phyloP scores from a whole-genome alignment of 53 echinoderm and acorn worm genomes.

The Echinarachnius parma region DNA sequence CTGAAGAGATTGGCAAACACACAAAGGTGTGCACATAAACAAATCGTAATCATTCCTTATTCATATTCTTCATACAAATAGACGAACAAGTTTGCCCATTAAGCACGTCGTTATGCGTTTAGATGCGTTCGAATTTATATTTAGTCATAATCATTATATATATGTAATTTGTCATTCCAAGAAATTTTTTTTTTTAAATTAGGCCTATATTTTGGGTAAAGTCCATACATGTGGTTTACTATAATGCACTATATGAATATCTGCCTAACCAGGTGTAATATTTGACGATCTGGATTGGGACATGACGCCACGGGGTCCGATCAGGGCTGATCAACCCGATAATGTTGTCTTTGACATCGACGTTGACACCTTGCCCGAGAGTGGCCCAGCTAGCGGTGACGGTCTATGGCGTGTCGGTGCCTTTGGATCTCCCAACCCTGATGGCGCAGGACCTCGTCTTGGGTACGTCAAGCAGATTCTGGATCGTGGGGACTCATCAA shows the following conservation, averaged over 20 bases:
- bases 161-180: too few relatives aligned
- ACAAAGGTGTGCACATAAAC: too few relatives aligned
- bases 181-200: too few relatives aligned
- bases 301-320: conserved; percentile 33
- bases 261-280: conserved; percentile 60
- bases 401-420: conserved; percentile 87
- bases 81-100: too few relatives aligned
- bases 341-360: conserved; percentile 50
- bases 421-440: conserved; percentile 60
- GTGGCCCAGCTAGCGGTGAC: conserved; percentile 62
- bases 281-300: conserved; percentile 70
- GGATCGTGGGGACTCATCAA: conserved; percentile 53
- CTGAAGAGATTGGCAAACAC: background rate
- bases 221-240: background rate
- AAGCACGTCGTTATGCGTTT: too few relatives aligned
- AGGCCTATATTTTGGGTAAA: background rate
- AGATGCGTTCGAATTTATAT: too few relatives aligned
- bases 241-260: too few relatives aligned
- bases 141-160: too few relatives aligned
- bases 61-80: too few relatives aligned
- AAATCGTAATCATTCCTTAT: too few relatives aligned
- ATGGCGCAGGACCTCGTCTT: conserved; percentile 35
- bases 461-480: conserved; percentile 70
- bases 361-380: conserved; percentile 46
- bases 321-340: conserved; percentile 22